Evolutionary conservation across 1,140 invertebrate species (phyloP).

Genomic region (Drosophila ananassae): DNA sequence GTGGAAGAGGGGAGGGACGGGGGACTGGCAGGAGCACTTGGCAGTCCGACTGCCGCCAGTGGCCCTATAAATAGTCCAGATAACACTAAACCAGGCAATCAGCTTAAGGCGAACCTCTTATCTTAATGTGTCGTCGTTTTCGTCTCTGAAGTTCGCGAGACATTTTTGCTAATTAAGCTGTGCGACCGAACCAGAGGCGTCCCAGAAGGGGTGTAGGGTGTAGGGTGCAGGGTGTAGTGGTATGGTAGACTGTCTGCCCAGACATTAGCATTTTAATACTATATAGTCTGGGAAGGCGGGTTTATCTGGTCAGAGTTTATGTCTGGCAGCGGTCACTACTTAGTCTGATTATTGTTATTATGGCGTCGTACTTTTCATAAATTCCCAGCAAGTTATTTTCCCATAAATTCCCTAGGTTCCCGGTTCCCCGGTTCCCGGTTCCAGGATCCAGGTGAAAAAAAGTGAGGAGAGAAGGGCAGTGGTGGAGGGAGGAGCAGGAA

Average conservation of each 20-base stretch:
- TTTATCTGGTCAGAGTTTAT: conserved; percentile 78
- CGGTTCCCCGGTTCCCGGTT: neutral
- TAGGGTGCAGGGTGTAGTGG: neutral
- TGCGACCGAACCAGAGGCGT: conserved; percentile 27
- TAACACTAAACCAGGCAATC: conserved; percentile 55
- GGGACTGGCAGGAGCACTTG: conserved; percentile 12
- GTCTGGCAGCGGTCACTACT: conserved; percentile 81
- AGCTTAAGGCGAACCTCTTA: conserved; percentile 55
- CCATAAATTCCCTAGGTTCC: conserved; percentile 63
- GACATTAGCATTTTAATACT: conserved; percentile 73
- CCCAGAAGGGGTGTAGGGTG: neutral
- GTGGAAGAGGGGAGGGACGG: neutral
- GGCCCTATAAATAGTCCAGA: conserved; percentile 50
- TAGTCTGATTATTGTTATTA: conserved; percentile 83
- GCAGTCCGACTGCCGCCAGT: conserved; percentile 44
- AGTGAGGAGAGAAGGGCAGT: neutral
- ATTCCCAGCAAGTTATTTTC: conserved; percentile 80
- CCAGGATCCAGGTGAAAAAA: conserved; percentile 4
- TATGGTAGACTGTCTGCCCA: conserved; percentile 37
- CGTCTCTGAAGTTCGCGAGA: conserved; percentile 52
- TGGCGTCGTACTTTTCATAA: conserved; percentile 82
- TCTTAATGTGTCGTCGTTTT: conserved; percentile 71
- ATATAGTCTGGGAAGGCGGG: conserved; percentile 23
- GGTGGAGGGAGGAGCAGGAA: conserved; percentile 4
- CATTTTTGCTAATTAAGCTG: conserved; percentile 80